Percentiles rank a stretch among this genome's conserved stretches.
Evolutionary conservation across 2,888 invertebrate genomes (phyloP).

Genomic region (Boloria euphrosyne): DNA sequence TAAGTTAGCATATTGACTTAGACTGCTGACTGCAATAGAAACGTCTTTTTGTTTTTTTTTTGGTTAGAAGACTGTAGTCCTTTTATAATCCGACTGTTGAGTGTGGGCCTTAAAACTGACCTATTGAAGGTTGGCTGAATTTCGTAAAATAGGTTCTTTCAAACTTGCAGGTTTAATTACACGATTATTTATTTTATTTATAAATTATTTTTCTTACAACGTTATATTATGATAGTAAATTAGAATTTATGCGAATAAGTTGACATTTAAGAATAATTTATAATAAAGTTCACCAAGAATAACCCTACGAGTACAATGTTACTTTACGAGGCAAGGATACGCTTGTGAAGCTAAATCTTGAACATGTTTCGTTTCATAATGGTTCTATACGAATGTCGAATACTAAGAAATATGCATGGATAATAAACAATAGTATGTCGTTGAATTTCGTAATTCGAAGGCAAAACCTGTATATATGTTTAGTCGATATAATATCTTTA

Average conservation of each 20-base stretch:
- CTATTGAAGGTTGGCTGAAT: too few species aligned
- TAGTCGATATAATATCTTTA: conserved; percentile 49
- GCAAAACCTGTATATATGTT: conserved; percentile 58
- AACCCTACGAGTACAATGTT: conserved; percentile 16
- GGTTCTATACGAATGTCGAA: conserved; percentile 44
- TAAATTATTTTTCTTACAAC: conserved; percentile 8
- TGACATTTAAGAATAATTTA: conserved; percentile 22
- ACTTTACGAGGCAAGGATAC: conserved; percentile 28
- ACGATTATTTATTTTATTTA: too few species aligned
- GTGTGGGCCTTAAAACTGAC: too few species aligned
- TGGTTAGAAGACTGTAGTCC: too few species aligned
- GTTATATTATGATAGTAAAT: neutral
- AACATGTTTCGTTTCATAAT: conserved; percentile 57
- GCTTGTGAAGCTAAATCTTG: conserved; percentile 33
- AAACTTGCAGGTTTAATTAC: too few species aligned
- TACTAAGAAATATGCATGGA: conserved; percentile 28
- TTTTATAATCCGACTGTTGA: too few species aligned
- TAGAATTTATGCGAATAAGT: neutral
- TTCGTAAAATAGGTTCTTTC: too few species aligned
- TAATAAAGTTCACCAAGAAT: conserved; percentile 13
- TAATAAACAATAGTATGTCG: conserved; percentile 65
- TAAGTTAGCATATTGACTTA: too few species aligned
- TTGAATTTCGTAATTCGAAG: conserved; percentile 52
- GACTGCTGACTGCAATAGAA: too few species aligned
- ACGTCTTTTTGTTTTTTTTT: too few species aligned